Percentiles rank a stretch among this genome's conserved stretches.
phyloP scores from a whole-genome alignment of 2,113 vertebrate genomes.

The Prietella phreatophila region DNA sequence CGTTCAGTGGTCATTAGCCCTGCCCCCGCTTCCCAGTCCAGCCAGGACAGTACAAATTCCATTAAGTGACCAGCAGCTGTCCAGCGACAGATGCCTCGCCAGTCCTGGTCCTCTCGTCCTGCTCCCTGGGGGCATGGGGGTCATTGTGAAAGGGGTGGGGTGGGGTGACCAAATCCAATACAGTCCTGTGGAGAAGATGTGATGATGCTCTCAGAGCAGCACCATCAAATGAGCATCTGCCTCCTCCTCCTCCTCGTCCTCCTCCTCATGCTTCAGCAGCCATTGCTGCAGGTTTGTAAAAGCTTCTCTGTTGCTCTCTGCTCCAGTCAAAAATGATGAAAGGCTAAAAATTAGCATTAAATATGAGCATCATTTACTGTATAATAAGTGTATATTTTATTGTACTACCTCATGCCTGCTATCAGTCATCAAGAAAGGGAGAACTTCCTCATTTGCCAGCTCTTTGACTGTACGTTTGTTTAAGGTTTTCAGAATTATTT shows the following conservation, averaged over 20 bases:
- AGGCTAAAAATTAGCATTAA: neutral
- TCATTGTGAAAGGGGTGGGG: slow-evolving; percentile 55
- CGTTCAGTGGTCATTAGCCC: slow-evolving; percentile 60
- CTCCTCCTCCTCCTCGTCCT: slow-evolving; percentile 19
- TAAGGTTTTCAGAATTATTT: neutral
- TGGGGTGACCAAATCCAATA: slow-evolving; percentile 52
- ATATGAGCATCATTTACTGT: neutral
- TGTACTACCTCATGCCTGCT: neutral
- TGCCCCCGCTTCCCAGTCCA: slow-evolving; percentile 13
- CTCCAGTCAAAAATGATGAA: neutral
- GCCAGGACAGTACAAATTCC: slow-evolving; percentile 63
- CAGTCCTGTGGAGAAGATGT: slow-evolving; percentile 63
- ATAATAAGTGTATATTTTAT: neutral
- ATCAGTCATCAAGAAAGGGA: slow-evolving; percentile 25
- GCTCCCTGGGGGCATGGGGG: slow-evolving; percentile 68
- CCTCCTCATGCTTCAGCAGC: slow-evolving; percentile 13
- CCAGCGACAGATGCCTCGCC: slow-evolving; percentile 72
- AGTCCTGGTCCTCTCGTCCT: slow-evolving; percentile 58
- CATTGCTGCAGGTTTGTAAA: slow-evolving; percentile 27
- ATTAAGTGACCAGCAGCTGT: slow-evolving; percentile 73
- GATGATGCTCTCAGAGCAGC: slow-evolving; percentile 61
- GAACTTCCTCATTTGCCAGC: neutral
- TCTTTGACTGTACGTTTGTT: neutral
- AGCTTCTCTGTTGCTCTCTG: neutral
- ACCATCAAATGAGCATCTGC: slow-evolving; percentile 69